Conservation (phyloP, 1,140 invertebrate species). For the Acromyrmex echinatior region DNA sequence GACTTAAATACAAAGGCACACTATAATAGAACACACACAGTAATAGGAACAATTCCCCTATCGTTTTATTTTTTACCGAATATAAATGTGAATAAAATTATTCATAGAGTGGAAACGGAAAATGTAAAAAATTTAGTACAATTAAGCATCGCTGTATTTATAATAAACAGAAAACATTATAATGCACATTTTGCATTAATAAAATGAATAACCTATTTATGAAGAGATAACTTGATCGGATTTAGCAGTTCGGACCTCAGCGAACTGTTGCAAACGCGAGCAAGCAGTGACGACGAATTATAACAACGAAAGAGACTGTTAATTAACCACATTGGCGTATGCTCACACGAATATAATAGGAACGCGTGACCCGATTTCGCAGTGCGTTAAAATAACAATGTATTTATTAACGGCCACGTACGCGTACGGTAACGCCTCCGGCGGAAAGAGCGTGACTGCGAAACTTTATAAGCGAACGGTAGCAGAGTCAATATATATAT, state of each 20-base stretch:
- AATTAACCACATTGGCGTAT: slow-evolving; percentile 35
- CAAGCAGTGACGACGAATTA: slow-evolving; percentile 29
- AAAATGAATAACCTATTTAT: background rate
- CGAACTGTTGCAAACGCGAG: background rate
- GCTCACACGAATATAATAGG: slow-evolving; percentile 41
- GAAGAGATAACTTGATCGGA: slow-evolving; percentile 7
- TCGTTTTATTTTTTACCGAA: background rate
- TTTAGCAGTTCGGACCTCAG: background rate
- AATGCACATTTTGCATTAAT: background rate
- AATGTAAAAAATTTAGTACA: background rate
- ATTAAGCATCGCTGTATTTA: background rate
- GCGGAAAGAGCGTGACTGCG: slow-evolving; percentile 37
- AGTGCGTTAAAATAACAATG: slow-evolving; percentile 47
- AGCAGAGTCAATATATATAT: background rate
- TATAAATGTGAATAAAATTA: background rate
- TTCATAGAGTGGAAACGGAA: background rate
- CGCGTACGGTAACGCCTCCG: background rate
- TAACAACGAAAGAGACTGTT: slow-evolving; percentile 48
- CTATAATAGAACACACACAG: too few species aligned
- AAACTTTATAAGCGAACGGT: slow-evolving; percentile 46
- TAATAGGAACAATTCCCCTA: too few species aligned
- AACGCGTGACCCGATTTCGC: slow-evolving; percentile 40
- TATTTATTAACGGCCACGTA: slow-evolving; percentile 55
- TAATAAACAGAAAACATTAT: background rate
- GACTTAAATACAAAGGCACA: too few species aligned